Conservation (phyloP, 1,140 invertebrate species). For the Trichomalopsis sarcophagae region DNA sequence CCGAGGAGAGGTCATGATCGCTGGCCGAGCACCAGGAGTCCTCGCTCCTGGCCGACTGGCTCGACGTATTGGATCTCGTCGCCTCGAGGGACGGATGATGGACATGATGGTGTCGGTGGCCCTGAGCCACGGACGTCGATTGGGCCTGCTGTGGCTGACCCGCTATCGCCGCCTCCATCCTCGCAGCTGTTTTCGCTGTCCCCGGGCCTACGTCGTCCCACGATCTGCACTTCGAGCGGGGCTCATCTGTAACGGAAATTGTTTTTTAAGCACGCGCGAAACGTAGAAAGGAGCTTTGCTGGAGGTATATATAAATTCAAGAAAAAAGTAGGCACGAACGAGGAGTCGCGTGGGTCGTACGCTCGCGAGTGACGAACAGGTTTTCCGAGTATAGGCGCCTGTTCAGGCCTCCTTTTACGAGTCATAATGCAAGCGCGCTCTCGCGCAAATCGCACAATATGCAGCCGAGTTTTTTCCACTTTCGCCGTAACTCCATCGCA, state of each 20-base stretch:
- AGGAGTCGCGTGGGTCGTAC: constrained; percentile 37
- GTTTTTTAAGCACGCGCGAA: too few relatives aligned
- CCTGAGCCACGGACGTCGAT: constrained; percentile 48
- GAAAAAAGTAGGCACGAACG: background rate
- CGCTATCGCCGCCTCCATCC: constrained; percentile 67
- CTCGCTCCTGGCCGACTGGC: constrained; percentile 75
- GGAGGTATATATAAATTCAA: background rate
- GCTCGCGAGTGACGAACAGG: constrained; percentile 49
- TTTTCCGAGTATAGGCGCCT: constrained; percentile 30
- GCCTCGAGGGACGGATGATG: constrained; percentile 67
- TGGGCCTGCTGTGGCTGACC: constrained; percentile 56
- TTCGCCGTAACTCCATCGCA: background rate
- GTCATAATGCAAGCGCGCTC: background rate
- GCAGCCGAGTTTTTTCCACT: background rate
- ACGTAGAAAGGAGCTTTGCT: too few relatives aligned
- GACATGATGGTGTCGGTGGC: constrained; percentile 11
- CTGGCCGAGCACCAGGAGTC: constrained; percentile 79
- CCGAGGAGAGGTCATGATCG: constrained; percentile 79
- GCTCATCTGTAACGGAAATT: constrained; percentile 74
- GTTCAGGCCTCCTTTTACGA: background rate
- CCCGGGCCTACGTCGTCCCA: constrained; percentile 76
- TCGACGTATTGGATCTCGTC: constrained; percentile 69
- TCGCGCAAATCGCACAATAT: constrained; percentile 21
- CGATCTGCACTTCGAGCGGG: constrained; percentile 75
- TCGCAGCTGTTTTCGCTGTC: constrained; percentile 49